Base-by-base conservation (phyloP, 2,113 vertebrate species). In the Herpailurus yagouaroundi region DNA sequence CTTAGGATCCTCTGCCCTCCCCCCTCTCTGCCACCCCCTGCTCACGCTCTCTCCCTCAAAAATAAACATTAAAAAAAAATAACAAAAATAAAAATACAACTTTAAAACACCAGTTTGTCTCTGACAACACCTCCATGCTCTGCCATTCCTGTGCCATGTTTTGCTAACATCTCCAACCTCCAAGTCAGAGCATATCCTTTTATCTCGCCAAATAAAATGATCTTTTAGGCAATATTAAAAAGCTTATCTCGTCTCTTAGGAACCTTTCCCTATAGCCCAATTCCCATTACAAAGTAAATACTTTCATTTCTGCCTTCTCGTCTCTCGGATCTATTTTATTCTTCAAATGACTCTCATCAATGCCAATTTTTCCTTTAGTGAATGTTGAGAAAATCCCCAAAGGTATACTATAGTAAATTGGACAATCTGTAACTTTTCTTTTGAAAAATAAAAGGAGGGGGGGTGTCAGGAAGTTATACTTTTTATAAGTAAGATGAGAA, bases 251-350 rank as follows among this genome's bases (percentile, higher is more conserved):
- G 77, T 79, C 21, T 81, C 79, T 96, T 81, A 77, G 33, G 16
- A 88, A 92, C 23, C 15, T 81, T 88, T 83, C 3, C 7, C 38
- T 33, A 89, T 48, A 92, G 95, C 57, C n/a, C 50, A 91, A 82
- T 66, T 10, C 9, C 57, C 27, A 96, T 25, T 41, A 76, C 23
- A 52, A 89, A 91, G 36, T 45, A 76, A 89, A 79, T 79, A 85
- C n/a, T 96, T 91, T 84, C 8, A 33, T 85, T 87, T 80, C 74
- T 92, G 27, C 11, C n/a, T 52, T 77, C 27, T n/a, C 27, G 89
- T 94, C 41, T 74, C 84, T 74, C 18, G 83, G 41, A 90, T 29
- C 60, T 64, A 76, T 96, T 97, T 25, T 83, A 76, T 96, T 97
- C 29, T 83, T 76, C 63, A 97, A 96, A 85, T 57, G 13, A 85